Base-by-base conservation (phyloP, 2,797 vertebrate species). In the Parauchenoglanis punctatus region DNA sequence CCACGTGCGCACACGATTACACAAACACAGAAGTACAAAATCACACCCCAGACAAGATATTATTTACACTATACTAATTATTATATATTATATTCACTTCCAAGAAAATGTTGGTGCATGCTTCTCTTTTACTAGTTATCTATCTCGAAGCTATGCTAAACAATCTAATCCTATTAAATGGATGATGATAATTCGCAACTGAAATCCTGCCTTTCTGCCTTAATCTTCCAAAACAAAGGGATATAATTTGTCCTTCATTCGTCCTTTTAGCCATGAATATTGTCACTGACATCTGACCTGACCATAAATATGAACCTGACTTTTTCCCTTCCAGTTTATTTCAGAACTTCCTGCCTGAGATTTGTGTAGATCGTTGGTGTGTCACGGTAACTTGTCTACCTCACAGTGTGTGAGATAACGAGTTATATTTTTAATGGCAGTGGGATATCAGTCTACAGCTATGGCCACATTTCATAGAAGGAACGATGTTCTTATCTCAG, bases 11-110 rank as follows among this genome's bases (percentile, higher is more conserved):
- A 89, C 86, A 86, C 67, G 77, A 88, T 87, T 73, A 89, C 87
- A 89, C 89, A 90, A 89, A 90, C 88, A 88, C 80, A 88, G 87
- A 89, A 89, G 91, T 87, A 87, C 80, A 85, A 81, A 87, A 73
- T 90, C 84, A 77, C 89, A 88, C 89, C 81, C 70, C 80, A 73
- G 58, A 68, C 73, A 85, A 86, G 87, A 83, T 77, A 89, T 86
- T 84, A 86, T 86, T 78, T 80, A 70, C 54, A 59, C 25, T 73
- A 49, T 6, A 70, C 80, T 82, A 83, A 85, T 87, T 75, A 85
- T 18, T 63, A 68, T 28, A 59, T 23, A 72, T 35, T 46, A 65
- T 46, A 23, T 31, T 20, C 31, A 15, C 8, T 61, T 63, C 31
- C n/a, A 49, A 25, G 3, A 87, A n/a, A 4, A 23, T 65, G 3